A percentile compares a stretch with the other conserved stretches of the same genome.
Conservation (phyloP, 2,797 vertebrate species). For the Sebastiscus albofasciatus region DNA sequence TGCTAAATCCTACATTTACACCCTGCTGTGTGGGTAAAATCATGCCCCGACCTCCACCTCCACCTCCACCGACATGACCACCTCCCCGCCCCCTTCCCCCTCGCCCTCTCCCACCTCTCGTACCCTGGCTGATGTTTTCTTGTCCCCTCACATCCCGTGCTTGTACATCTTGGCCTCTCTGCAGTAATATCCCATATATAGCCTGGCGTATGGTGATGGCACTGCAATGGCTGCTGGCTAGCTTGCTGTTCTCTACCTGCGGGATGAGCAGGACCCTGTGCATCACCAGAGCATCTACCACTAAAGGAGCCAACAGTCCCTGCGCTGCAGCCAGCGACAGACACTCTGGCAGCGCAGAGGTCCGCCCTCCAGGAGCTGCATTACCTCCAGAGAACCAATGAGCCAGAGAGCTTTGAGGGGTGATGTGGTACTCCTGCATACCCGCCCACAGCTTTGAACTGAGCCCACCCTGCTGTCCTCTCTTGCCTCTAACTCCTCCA, state of each 20-base stretch:
- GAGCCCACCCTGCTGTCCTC: conserved; percentile 63
- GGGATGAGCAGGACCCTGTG: conserved; percentile 85
- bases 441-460: conserved; percentile 77
- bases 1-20: conserved; percentile 52
- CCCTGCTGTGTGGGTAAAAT: conserved; percentile 20
- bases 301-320: conserved; percentile 83
- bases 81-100: conserved; percentile 34
- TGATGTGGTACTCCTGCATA: conserved; percentile 88
- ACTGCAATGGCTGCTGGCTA: conserved; percentile 83
- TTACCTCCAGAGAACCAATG: conserved; percentile 82
- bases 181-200: conserved; percentile 89
- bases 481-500: conserved; percentile 53
- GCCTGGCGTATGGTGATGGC: conserved; percentile 86
- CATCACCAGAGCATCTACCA: conserved; percentile 86
- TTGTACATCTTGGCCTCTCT: conserved; percentile 11
- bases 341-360: conserved; percentile 79
- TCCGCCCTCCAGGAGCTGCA: conserved; percentile 16
- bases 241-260: conserved; percentile 92
- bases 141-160: not conserved
- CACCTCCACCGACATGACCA: conserved; percentile 1
- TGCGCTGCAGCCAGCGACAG: conserved; percentile 75
- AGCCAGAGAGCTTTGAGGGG: conserved; percentile 80
- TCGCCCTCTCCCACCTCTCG: conserved; percentile 38
- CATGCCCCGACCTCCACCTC: conserved; percentile 19
- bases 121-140: conserved; percentile 18